Conservation (phyloP, 2,113 vertebrate species). For the Anser cygnoides region DNA sequence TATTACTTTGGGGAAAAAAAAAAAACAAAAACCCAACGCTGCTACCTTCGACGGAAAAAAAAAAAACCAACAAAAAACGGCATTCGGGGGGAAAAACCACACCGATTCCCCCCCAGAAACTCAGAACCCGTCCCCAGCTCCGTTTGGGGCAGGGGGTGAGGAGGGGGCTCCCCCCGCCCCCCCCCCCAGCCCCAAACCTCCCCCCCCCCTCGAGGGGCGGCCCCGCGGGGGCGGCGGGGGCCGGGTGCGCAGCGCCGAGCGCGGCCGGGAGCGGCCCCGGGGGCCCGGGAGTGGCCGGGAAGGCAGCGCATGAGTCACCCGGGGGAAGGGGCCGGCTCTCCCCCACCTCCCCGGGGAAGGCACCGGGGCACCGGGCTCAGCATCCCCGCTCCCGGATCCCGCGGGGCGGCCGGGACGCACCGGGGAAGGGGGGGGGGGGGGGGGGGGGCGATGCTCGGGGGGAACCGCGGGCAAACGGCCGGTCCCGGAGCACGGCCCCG, state of each 20-base stretch:
- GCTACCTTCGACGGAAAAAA: neutral
- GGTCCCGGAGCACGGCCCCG: neutral
- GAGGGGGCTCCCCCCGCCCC: neutral
- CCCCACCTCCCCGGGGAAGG: neutral
- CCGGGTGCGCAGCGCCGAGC: too few relatives aligned
- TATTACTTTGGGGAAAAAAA: accelerated
- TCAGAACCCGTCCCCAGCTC: too few relatives aligned
- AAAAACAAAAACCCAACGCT: accelerated
- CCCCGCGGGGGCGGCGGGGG: neutral
- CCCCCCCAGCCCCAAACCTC: neutral
- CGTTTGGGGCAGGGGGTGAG: neutral
- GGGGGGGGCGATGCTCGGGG: too few relatives aligned
- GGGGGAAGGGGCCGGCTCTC: neutral
- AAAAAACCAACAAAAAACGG: neutral
- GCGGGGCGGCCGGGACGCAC: too few relatives aligned
- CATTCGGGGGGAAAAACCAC: neutral
- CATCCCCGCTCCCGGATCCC: too few relatives aligned
- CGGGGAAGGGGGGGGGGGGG: too few relatives aligned
- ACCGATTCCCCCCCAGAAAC: neutral
- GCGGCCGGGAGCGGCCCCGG: neutral
- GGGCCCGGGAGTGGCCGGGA: conserved; percentile 10
- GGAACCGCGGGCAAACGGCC: neutral
- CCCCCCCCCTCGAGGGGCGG: neutral
- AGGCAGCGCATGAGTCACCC: neutral
- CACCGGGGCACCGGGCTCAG: neutral